Evolutionary conservation across 2,113 vertebrate species (phyloP).

Genomic region (Eurystomus gularis): DNA sequence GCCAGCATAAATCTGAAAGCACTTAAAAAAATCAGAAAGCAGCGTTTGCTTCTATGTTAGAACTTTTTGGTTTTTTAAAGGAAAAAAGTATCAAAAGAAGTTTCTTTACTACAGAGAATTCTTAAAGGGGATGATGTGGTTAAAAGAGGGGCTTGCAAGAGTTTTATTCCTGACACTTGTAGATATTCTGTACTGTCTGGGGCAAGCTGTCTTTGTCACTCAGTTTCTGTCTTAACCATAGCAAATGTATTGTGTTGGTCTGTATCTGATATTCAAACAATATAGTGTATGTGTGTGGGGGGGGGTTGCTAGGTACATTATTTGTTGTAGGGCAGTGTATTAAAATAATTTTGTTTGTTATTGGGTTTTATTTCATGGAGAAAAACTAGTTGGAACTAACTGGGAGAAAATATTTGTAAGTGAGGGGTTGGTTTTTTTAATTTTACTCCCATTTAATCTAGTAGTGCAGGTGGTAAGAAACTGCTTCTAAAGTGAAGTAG

Average conservation of each 20-base stretch:
- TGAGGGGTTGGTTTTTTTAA: accelerated
- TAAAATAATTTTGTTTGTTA: neutral
- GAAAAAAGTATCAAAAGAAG: neutral
- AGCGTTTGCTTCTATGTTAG: neutral
- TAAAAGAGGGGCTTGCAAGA: neutral
- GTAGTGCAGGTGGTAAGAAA: neutral
- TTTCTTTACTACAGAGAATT: neutral
- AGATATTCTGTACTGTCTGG: neutral
- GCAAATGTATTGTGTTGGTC: neutral
- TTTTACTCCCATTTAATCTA: neutral
- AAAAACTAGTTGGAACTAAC: neutral
- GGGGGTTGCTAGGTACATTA: neutral
- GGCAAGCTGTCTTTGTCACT: neutral
- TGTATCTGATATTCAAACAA: neutral
- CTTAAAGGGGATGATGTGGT: neutral
- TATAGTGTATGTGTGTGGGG: neutral
- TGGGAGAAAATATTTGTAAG: neutral
- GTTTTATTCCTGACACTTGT: neutral
- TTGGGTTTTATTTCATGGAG: neutral
- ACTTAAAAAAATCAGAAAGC: neutral
- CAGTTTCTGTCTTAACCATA: neutral
- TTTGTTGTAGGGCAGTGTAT: neutral
- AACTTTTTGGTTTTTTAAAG: neutral
- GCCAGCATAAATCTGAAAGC: neutral
- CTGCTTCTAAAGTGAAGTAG: neutral